A percentile compares a stretch with the other conserved stretches of the same genome.
Evolutionary conservation across 2,888 invertebrate genomes (phyloP).

Genomic region (Mythimna albipuncta): DNA sequence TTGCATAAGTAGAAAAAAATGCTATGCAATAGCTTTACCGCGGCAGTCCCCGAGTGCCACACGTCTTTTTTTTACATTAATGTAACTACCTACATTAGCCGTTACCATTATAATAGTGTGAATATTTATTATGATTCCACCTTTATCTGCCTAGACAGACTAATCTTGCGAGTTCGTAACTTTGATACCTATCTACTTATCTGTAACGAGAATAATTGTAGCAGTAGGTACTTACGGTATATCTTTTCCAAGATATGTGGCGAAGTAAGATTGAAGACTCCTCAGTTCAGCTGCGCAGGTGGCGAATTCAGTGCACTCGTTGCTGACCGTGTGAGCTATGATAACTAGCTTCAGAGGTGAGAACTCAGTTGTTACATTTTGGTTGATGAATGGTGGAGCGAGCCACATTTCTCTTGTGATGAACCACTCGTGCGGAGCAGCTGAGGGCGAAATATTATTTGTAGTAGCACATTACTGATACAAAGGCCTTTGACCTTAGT

Average conservation of each 20-base stretch:
- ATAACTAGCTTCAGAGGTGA: slow-evolving; percentile 80
- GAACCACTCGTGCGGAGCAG: slow-evolving; percentile 82
- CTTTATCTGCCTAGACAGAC: too few species aligned
- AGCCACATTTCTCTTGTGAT: slow-evolving; percentile 83
- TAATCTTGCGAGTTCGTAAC: neutral
- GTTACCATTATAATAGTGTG: too few species aligned
- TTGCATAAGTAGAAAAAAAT: too few species aligned
- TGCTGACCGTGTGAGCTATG: slow-evolving; percentile 80
- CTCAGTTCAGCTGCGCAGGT: slow-evolving; percentile 80
- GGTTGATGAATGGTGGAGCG: slow-evolving; percentile 64
- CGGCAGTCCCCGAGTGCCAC: too few species aligned
- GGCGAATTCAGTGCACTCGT: slow-evolving; percentile 74
- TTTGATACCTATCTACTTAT: neutral
- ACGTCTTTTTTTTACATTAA: too few species aligned
- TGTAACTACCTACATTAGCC: too few species aligned
- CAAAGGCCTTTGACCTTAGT: neutral
- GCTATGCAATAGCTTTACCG: too few species aligned
- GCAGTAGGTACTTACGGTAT: slow-evolving; percentile 62
- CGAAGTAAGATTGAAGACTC: slow-evolving; percentile 74
- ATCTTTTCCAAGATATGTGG: slow-evolving; percentile 55
- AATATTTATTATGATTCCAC: too few species aligned
- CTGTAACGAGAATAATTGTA: neutral
- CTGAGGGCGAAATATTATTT: slow-evolving; percentile 49
- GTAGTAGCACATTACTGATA: neutral
- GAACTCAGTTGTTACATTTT: slow-evolving; percentile 59